Conservation (phyloP, 2,888 invertebrate genomes). For the Hirtodrosophila alboralis region DNA sequence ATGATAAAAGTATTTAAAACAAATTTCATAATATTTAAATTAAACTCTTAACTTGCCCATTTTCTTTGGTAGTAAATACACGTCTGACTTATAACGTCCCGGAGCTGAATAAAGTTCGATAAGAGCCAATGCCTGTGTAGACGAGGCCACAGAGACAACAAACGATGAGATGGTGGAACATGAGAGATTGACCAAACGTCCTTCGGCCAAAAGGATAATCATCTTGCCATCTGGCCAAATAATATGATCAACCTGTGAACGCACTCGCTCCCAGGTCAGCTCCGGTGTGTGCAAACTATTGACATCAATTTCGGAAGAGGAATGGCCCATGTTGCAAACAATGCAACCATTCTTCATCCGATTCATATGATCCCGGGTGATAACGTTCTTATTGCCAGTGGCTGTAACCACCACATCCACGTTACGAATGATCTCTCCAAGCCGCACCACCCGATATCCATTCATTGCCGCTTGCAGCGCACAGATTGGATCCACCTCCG, state of each 20-base stretch:
- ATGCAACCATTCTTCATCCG: conserved; percentile 97
- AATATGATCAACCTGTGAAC: conserved; percentile 98
- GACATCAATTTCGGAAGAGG: conserved; percentile 97
- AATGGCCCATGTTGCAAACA: conserved; percentile 98
- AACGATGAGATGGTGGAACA: conserved; percentile 98
- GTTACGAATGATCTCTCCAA: conserved; percentile 94
- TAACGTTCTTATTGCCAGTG: conserved; percentile 97
- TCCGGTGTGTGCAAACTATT: conserved; percentile 96
- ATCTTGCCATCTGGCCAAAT: conserved; percentile 98
- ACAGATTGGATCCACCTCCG: conserved; percentile 98
- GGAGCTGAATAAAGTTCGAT: conserved; percentile 97
- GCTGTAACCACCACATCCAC: conserved; percentile 98
- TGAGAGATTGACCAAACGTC: conserved; percentile 96
- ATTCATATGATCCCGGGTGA: conserved; percentile 96
- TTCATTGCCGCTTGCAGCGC: conserved; percentile 98
- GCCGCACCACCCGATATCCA: conserved; percentile 95
- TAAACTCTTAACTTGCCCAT: conserved; percentile 89
- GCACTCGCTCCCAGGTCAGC: conserved; percentile 97
- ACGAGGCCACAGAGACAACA: conserved; percentile 97
- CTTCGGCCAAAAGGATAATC: conserved; percentile 96
- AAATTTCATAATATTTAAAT: background rate
- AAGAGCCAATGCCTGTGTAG: conserved; percentile 97
- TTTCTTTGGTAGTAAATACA: conserved; percentile 97
- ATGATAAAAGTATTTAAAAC: background rate
- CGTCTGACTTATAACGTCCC: conserved; percentile 96